Conservation (phyloP, 2,797 vertebrate genomes). For the Triplophysa yarkandensis region DNA sequence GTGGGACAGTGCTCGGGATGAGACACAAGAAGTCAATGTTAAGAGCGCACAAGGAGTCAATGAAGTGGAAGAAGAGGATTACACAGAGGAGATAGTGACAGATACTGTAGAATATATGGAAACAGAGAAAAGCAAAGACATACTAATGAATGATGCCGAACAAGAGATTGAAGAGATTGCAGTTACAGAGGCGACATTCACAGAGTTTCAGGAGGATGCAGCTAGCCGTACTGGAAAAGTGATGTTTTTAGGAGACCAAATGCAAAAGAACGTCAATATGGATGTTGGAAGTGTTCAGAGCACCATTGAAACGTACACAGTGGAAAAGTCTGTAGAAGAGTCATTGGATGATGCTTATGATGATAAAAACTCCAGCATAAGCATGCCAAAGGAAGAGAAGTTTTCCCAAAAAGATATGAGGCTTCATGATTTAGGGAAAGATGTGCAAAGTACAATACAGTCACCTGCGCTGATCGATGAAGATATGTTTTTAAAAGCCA, state of each 20-base stretch:
- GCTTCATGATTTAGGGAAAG: background rate
- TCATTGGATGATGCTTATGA: background rate
- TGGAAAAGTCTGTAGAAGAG: background rate
- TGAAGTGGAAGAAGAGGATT: background rate
- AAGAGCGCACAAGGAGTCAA: background rate
- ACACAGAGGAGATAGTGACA: background rate
- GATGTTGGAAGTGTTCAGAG: background rate
- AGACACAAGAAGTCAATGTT: background rate
- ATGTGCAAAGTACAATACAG: background rate
- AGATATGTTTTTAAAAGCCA: slow-evolving; percentile 22
- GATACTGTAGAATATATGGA: background rate
- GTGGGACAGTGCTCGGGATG: background rate
- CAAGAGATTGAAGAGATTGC: slow-evolving; percentile 17
- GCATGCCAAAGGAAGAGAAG: background rate
- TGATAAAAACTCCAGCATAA: background rate
- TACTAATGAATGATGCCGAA: background rate
- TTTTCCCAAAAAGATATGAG: slow-evolving; percentile 1
- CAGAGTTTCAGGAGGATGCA: background rate
- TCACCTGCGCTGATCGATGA: slow-evolving; percentile 4
- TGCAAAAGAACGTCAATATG: background rate
- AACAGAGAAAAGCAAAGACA: background rate
- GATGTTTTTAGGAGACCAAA: background rate
- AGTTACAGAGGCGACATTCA: background rate
- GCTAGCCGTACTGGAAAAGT: background rate
- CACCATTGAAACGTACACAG: background rate